Conservation (phyloP, 2,113 vertebrate genomes). For the Struthidea cinerea region DNA sequence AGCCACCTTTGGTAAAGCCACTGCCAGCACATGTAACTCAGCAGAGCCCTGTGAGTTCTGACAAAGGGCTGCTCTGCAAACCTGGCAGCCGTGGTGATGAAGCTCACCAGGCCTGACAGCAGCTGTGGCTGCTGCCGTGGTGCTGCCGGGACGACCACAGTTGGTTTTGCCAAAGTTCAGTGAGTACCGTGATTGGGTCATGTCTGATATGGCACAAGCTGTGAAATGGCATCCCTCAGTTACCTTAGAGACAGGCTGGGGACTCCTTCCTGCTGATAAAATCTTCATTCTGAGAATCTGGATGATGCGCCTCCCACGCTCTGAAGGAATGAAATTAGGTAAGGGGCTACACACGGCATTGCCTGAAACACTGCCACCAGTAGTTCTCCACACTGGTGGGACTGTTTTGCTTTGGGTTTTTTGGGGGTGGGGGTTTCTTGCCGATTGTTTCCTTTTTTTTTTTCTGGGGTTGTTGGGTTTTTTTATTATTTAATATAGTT, state of each 20-base stretch:
- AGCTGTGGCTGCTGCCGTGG: background rate
- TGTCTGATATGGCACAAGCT: accelerated
- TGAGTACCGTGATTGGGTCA: accelerated
- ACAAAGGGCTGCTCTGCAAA: background rate
- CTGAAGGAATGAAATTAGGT: background rate
- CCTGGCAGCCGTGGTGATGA: accelerated
- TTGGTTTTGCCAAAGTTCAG: background rate
- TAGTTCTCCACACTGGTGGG: accelerated
- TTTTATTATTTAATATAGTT: background rate
- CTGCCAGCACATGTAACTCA: accelerated
- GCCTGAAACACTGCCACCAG: background rate
- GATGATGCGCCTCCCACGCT: accelerated
- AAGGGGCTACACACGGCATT: background rate
- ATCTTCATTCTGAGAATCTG: accelerated
- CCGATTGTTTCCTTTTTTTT: too few species aligned
- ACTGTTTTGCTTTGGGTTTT: background rate
- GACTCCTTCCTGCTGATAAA: background rate
- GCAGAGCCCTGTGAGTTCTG: accelerated
- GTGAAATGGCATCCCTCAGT: background rate
- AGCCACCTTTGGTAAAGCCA: background rate
- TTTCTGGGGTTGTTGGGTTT: background rate
- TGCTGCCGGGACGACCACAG: accelerated
- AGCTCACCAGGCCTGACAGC: accelerated
- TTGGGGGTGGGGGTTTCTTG: background rate
- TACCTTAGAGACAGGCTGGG: background rate